Percentiles rank a stretch among this genome's conserved stretches.
Conservation (phyloP, 2,888 invertebrate species). For the Psylliodes chrysocephalus region DNA sequence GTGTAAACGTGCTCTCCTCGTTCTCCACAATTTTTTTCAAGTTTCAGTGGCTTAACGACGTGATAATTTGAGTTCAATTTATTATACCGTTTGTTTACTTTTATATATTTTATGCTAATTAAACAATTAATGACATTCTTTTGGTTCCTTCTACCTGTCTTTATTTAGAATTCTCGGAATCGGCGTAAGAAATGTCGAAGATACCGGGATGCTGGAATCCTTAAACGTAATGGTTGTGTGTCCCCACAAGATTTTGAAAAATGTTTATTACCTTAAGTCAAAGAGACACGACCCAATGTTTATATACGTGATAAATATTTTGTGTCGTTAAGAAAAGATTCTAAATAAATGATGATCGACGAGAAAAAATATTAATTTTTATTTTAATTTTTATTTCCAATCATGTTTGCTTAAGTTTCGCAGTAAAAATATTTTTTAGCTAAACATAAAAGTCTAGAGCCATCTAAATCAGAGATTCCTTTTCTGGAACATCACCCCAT, state of each 20-base stretch:
- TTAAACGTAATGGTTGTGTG: conserved; percentile 20
- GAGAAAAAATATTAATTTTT: too few relatives aligned
- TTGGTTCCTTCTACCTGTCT: conserved; percentile 50
- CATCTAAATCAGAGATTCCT: too few relatives aligned
- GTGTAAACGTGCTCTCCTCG: neutral
- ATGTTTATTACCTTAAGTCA: conserved; percentile 31
- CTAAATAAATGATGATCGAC: neutral
- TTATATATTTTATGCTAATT: conserved; percentile 59
- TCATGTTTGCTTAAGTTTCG: too few relatives aligned
- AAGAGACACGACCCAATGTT: conserved; percentile 7
- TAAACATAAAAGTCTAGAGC: too few relatives aligned
- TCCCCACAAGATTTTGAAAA: conserved; percentile 38
- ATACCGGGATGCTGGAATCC: conserved; percentile 1
- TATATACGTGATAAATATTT: conserved; percentile 20
- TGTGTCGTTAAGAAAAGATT: neutral
- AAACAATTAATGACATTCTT: conserved; percentile 55
- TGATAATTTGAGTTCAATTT: conserved; percentile 58
- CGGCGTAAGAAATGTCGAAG: conserved; percentile 40
- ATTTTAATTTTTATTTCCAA: too few relatives aligned
- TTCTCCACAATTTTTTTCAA: conserved; percentile 36
- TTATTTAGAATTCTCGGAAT: conserved; percentile 54
- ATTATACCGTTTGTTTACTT: conserved; percentile 53
- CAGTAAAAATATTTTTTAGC: too few relatives aligned
- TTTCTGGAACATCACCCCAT: too few relatives aligned
- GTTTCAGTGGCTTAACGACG: conserved; percentile 55